A percentile compares a stretch with the other conserved stretches of the same genome.
Evolutionary conservation across 2,113 vertebrate genomes (phyloP).

Genomic region (Gnathonemus echidnorhynchus): DNA sequence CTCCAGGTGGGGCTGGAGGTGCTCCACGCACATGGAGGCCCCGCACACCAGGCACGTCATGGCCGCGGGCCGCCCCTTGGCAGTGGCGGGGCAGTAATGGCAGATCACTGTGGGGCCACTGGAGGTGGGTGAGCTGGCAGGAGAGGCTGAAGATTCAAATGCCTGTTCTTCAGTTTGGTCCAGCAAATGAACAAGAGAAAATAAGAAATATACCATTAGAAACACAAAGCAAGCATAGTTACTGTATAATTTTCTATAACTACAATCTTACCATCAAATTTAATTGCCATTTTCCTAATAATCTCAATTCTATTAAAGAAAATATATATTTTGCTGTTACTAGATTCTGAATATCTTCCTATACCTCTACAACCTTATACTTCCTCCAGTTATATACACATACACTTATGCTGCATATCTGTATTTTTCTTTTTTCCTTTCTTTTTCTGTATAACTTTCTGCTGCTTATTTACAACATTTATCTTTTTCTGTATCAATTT

Average conservation of each 20-base stretch:
- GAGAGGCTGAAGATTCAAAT: background rate
- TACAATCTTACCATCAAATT: background rate
- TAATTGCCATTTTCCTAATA: background rate
- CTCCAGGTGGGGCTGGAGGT: constrained; percentile 62
- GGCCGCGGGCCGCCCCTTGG: constrained; percentile 44
- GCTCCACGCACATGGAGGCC: constrained; percentile 65
- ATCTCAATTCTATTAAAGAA: background rate
- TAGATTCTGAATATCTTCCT: background rate
- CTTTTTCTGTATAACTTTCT: background rate
- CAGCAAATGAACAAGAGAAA: background rate
- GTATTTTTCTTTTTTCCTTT: background rate
- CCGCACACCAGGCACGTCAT: constrained; percentile 70
- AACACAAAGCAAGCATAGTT: background rate
- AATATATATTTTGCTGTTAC: background rate
- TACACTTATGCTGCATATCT: background rate
- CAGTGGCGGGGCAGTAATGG: constrained; percentile 55
- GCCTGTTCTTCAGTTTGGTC: background rate
- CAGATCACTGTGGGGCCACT: constrained; percentile 43
- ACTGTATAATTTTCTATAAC: background rate
- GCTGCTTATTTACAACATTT: background rate
- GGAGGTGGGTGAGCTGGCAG: background rate
- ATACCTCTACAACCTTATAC: background rate
- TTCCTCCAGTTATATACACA: background rate
- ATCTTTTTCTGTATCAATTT: background rate
- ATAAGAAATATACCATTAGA: background rate